Conservation (phyloP, 2,888 invertebrate genomes). For the Venusia cambrica region DNA sequence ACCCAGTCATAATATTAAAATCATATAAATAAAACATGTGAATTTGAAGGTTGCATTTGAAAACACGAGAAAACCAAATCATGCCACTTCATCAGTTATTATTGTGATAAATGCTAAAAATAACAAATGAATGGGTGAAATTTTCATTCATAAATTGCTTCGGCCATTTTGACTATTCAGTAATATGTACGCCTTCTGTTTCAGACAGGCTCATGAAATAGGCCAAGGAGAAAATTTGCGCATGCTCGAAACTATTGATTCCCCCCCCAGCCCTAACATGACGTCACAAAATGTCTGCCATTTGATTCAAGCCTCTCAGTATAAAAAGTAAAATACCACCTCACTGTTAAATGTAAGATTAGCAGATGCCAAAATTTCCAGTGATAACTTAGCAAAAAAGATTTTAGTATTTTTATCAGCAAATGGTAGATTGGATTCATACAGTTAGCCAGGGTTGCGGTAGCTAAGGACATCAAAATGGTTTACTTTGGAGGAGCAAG, state of each 20-base stretch:
- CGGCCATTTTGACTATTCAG: slow-evolving; percentile 56
- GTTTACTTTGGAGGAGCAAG: slow-evolving; percentile 46
- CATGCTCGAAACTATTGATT: slow-evolving; percentile 70
- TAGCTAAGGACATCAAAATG: slow-evolving; percentile 58
- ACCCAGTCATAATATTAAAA: no score
- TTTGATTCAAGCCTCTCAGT: slow-evolving; percentile 51
- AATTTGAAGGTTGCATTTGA: slow-evolving; percentile 7
- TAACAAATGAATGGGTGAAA: slow-evolving; percentile 63
- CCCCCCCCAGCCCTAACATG: slow-evolving; percentile 44
- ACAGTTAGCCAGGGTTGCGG: slow-evolving; percentile 41
- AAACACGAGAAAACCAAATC: slow-evolving; percentile 7
- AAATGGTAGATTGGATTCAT: slow-evolving; percentile 42
- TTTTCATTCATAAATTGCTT: slow-evolving; percentile 68
- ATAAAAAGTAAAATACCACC: slow-evolving; percentile 63
- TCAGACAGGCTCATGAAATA: slow-evolving; percentile 54
- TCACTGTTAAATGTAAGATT: slow-evolving; percentile 42
- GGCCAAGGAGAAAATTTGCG: slow-evolving; percentile 69
- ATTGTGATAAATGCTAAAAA: slow-evolving; percentile 44
- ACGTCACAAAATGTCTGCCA: slow-evolving; percentile 76
- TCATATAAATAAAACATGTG: no score
- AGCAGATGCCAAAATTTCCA: slow-evolving; percentile 45
- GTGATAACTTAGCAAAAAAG: slow-evolving; percentile 37
- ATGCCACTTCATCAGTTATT: slow-evolving; percentile 16
- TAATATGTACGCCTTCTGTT: slow-evolving; percentile 48
- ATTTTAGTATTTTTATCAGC: slow-evolving; percentile 26